These are phyloP conservation scores for Mongoloraphidia duomilia DNA, from an alignment of 2,888 invertebrate species.

Conservation along the genomic window DNA sequence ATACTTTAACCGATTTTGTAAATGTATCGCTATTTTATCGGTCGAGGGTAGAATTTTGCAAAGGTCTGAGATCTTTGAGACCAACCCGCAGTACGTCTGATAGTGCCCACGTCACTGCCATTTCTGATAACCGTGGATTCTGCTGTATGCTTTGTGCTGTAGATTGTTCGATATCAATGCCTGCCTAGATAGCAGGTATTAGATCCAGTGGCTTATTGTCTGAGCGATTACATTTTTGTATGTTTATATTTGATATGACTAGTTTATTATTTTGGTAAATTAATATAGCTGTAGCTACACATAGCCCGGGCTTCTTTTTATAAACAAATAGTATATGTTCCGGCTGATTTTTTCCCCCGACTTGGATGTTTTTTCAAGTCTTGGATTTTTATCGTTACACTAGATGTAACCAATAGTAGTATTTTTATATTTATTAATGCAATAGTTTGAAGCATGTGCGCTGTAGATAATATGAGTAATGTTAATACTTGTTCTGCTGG, in stretches of 20 bases:
- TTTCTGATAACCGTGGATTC: neutral
- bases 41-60: neutral
- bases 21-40: neutral
- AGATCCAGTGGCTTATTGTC: too few relatives aligned
- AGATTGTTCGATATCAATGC: too few relatives aligned
- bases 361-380: conserved; percentile 2
- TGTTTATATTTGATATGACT: too few relatives aligned
- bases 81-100: too few relatives aligned
- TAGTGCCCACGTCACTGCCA: neutral
- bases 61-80: neutral
- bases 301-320: neutral
- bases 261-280: too few relatives aligned
- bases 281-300: too few relatives aligned
- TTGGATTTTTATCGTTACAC: conserved; percentile 2
- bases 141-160: neutral
- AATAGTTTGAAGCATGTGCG: too few relatives aligned
- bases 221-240: too few relatives aligned
- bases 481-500: too few relatives aligned
- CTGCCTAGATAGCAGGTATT: too few relatives aligned
- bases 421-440: too few relatives aligned
- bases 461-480: too few relatives aligned
- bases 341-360: conserved; percentile 2
- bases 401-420: neutral
- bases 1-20: neutral
- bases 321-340: neutral